Evolutionary conservation across 2,888 invertebrate genomes (phyloP).

Genomic region (Tachystola acroxantha): DNA sequence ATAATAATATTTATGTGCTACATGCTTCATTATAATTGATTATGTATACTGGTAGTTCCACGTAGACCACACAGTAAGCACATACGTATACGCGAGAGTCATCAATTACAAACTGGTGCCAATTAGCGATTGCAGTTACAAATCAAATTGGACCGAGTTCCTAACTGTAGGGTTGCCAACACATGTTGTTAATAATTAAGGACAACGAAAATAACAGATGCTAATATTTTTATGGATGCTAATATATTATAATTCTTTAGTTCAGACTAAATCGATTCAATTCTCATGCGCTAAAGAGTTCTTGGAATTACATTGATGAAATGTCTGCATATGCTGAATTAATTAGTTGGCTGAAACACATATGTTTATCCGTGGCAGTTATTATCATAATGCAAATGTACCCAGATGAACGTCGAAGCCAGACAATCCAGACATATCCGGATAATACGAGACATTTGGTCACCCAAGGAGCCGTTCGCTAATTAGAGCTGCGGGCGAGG

Average conservation of each 20-base stretch:
- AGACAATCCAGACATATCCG: background rate
- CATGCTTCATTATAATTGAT: too few species aligned
- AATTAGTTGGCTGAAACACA: too few species aligned
- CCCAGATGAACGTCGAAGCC: background rate
- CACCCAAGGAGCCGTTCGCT: slow-evolving; percentile 44
- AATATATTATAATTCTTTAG: too few species aligned
- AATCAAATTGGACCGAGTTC: slow-evolving; percentile 62
- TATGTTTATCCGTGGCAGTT: background rate
- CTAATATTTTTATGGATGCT: too few species aligned
- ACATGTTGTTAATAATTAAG: background rate
- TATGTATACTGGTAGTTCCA: too few species aligned
- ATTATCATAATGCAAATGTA: background rate
- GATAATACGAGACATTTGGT: background rate
- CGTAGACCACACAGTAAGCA: too few species aligned
- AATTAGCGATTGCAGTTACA: slow-evolving; percentile 69
- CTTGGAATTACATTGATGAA: too few species aligned
- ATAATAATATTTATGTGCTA: too few species aligned
- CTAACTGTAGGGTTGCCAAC: slow-evolving; percentile 19
- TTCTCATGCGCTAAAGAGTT: too few species aligned
- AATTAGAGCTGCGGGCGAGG: slow-evolving; percentile 68
- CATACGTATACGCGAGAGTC: slow-evolving; percentile 42
- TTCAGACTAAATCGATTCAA: too few species aligned
- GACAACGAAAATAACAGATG: too few species aligned
- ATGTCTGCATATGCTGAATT: too few species aligned
- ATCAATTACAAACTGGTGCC: slow-evolving; percentile 62